Evolutionary conservation across 2,797 vertebrate genomes (phyloP).

Genomic region (Gymnoscopelus microlampas): DNA sequence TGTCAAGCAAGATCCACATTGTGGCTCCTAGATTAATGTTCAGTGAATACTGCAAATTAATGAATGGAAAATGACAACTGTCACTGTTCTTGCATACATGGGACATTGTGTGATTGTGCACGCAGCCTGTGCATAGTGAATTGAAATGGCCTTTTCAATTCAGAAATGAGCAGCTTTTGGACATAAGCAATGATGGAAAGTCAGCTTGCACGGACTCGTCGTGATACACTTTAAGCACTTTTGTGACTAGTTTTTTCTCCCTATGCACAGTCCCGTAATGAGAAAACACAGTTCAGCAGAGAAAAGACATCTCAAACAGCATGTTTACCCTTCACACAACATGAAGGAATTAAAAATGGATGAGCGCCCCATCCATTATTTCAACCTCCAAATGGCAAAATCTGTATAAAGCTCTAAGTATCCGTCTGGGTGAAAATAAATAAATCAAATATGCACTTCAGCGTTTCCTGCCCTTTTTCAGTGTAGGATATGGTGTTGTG

Average conservation of each 20-base stretch:
- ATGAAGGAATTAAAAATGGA: constrained; percentile 86
- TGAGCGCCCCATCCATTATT: constrained; percentile 87
- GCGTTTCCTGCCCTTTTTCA: constrained; percentile 79
- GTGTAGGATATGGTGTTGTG: constrained; percentile 60
- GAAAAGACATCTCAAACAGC: constrained; percentile 85
- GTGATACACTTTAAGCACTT: constrained; percentile 69
- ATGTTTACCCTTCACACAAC: constrained; percentile 88
- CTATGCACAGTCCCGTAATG: constrained; percentile 71
- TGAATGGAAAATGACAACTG: constrained; percentile 49
- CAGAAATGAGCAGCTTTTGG: constrained; percentile 50
- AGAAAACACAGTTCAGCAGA: constrained; percentile 83
- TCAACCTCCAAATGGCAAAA: constrained; percentile 87
- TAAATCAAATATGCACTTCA: constrained; percentile 87
- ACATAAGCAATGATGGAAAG: constrained; percentile 62
- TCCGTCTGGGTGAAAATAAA: constrained; percentile 87
- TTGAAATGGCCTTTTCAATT: constrained; percentile 15
- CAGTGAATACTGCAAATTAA: constrained; percentile 52
- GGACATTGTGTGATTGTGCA: constrained; percentile 35
- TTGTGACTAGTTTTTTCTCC: constrained; percentile 72
- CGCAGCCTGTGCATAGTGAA: constrained; percentile 21
- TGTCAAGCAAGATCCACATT: constrained; percentile 65
- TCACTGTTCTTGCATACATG: constrained; percentile 34
- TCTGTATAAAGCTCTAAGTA: constrained; percentile 84
- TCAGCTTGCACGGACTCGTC: constrained; percentile 63
- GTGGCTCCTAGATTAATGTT: constrained; percentile 51